Conservation (phyloP, 1,140 invertebrate genomes). For the Acromyrmex heyeri region DNA sequence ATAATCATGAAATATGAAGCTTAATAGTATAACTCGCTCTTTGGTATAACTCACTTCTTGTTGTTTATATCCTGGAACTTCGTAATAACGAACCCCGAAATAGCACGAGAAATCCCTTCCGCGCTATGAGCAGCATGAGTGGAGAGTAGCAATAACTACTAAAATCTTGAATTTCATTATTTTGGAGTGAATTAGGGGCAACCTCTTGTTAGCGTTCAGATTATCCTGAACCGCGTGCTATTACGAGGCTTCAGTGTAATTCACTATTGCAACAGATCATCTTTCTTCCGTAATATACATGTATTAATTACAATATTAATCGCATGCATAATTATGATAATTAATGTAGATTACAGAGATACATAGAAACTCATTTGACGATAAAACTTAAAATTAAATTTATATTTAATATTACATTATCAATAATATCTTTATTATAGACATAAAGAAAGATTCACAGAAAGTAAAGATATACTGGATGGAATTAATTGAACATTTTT, state of each 20-base stretch:
- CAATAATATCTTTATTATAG: neutral
- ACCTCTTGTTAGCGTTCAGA: too few relatives aligned
- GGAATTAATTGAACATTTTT: neutral
- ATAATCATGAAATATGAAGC: neutral
- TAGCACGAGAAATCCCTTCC: too few relatives aligned
- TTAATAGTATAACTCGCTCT: neutral
- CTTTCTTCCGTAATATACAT: neutral
- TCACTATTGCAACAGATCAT: neutral
- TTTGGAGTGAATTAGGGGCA: too few relatives aligned
- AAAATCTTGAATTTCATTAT: too few relatives aligned
- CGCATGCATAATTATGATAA: neutral
- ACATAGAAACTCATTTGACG: neutral
- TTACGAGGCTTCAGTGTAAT: neutral
- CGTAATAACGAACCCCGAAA: too few relatives aligned
- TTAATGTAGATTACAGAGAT: neutral
- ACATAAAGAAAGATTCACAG: neutral
- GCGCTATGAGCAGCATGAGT: too few relatives aligned
- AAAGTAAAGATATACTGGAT: neutral
- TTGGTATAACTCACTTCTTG: neutral
- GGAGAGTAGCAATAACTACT: too few relatives aligned
- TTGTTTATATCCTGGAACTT: too few relatives aligned
- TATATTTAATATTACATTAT: neutral
- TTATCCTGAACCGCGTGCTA: too few relatives aligned
- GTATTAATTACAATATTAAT: slow-evolving; percentile 14
- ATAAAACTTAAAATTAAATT: slow-evolving; percentile 24